Evolutionary conservation across 2,888 invertebrate genomes (phyloP), one percentile per base, ranked within the genome.

Genomic region (Cataglyphis livida): DNA sequence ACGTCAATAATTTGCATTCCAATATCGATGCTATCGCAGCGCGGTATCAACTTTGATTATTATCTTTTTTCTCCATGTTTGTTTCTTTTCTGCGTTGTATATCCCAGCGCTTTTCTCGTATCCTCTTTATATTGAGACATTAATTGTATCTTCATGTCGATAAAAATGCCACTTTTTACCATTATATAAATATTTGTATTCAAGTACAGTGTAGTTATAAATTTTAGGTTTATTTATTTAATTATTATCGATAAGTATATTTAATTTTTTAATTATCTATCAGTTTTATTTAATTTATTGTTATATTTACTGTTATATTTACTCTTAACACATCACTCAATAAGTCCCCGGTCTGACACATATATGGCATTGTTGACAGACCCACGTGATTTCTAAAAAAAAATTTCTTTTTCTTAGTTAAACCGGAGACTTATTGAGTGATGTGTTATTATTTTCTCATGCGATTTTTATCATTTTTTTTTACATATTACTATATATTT

Each of bases 1-100:
- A 79, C 87, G 84, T 82, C 86, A 84, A 88, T 86, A 88, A 86
- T 89, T 88, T 87, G 85, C 84, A 86, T 86, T 89, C 87, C 86
- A 48, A 83, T 88, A 81, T 73, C 87, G 74, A 82, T 85, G 83
- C 82, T 73, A 82, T 54, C 79, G 86, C 64, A 38, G 28, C 28
- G 28, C 28, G 59, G 68, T 83, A 81, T 68, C 81, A 84, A 70
- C 78, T 79, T 79, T 79, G 78, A 79, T 79, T 79, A 79, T 79
- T 73, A 84, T 75, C 78, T 62, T 38, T 75, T 64, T 51, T 82
- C 57, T 61, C 62, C 68, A 7, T 44, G 35, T 88, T 88, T 84
- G 64, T 83, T 79, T 79, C 73, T 79, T 79, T 70, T 79, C 78
- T 35, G 61, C 28, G 71, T 71, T 59, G 76, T 59, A 35, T 68